Percentiles rank a stretch among this genome's conserved stretches.
Conservation (phyloP, 1,140 invertebrate species). For the Trachymyrmex cornetzi region DNA sequence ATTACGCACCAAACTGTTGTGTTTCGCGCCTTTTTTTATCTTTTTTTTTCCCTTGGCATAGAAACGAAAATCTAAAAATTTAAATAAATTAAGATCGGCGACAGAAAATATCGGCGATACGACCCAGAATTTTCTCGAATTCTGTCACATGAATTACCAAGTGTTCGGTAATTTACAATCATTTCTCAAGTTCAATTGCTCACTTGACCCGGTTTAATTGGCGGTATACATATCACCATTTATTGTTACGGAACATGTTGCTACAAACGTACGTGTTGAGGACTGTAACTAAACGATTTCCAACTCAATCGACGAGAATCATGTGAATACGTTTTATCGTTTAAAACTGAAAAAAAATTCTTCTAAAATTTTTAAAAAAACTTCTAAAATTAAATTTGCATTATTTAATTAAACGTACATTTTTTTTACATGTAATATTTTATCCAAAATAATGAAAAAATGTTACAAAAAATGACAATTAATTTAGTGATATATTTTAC, state of each 20-base stretch:
- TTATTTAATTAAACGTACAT: neutral
- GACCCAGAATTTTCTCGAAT: conserved; percentile 31
- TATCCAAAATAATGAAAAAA: neutral
- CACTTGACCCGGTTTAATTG: conserved; percentile 72
- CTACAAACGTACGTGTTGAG: conserved; percentile 19
- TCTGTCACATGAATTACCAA: conserved; percentile 46
- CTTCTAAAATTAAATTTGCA: neutral
- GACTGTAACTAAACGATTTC: conserved; percentile 33
- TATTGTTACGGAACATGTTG: conserved; percentile 26
- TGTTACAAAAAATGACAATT: neutral
- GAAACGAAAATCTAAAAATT: neutral
- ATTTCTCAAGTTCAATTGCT: conserved; percentile 78
- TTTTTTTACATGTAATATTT: neutral
- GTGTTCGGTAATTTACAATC: conserved; percentile 72
- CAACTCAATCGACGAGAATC: neutral
- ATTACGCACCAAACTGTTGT: neutral
- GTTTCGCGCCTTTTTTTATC: neutral
- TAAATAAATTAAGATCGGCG: neutral
- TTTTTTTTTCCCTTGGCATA: neutral
- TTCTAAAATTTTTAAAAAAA: neutral
- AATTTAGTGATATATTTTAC: neutral
- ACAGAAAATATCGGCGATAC: neutral
- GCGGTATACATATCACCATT: conserved; percentile 27
- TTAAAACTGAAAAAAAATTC: neutral
- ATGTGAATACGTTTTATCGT: neutral